Evolutionary conservation across 1,140 invertebrate species (phyloP), one percentile per base, ranked within the genome.

Genomic region (Oncopodura yosiiana): DNA sequence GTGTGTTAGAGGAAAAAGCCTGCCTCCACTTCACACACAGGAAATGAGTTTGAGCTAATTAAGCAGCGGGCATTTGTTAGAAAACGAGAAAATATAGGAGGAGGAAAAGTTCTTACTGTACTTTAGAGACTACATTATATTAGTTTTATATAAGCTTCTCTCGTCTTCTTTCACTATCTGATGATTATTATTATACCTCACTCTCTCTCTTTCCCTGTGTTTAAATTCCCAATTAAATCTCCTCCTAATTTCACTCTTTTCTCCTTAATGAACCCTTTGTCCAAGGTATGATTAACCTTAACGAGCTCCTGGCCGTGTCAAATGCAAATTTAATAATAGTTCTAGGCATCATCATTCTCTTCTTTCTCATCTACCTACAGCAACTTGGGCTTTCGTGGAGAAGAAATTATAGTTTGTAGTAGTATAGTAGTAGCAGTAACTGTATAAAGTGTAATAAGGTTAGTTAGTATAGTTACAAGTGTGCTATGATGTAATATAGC

Each of bases 171-270:
- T n/a, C n/a, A n/a, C n/a, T 34, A 8, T 34, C 8, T 8, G 30
- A 34, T 9, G n/a, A 34, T 8, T 8, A 8, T n/a, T n/a, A 9
- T 8, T n/a, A 34, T 9, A n/a, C 6, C 6, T n/a, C 30, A 8
- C 6, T 9, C 8, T 34, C 30, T 9, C 30, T 8, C 45, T 49
- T 37, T 49, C 37, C 24, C 27, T 26, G 18, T 30, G 26, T 16
- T 27, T 49, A 55, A 55, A 55, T 55, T 55, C 46, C 53, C 53
- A 55, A 55, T 55, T 55, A 55, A 55, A 55, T 55, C 45, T 42
- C 45, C 36, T 55, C 27, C 37, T 55, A 55, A 55, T 55, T 55
- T 49, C 34, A 37, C 53, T 45, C 52, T 53, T n/a, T 53, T 53
- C 50, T 54, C 52, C 42, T 45, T 49, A 55, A 55, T 55, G 45